Percentiles rank a stretch among this genome's conserved stretches.
Conservation (phyloP, 2,888 invertebrate species). For the Rhingia rostrata region DNA sequence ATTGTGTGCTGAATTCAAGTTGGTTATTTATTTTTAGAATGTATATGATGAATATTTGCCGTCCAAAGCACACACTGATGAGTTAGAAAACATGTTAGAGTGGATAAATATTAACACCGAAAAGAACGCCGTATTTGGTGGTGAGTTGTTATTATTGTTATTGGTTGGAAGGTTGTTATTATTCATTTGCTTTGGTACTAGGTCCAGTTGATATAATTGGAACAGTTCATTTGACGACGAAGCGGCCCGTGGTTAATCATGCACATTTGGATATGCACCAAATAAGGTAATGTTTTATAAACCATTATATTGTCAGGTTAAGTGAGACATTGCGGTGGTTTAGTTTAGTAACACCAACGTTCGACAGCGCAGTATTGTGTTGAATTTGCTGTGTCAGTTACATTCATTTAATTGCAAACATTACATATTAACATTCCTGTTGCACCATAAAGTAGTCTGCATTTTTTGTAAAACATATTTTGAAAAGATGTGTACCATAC, state of each 20-base stretch:
- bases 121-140: conserved; percentile 89
- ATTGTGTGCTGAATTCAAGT: conserved; percentile 29
- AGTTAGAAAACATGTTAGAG: conserved; percentile 89
- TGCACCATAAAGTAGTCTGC: too few species aligned
- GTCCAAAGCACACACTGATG: conserved; percentile 89
- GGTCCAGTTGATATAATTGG: conserved; percentile 94
- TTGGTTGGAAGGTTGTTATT: background rate
- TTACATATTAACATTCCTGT: too few species aligned
- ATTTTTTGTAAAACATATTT: too few species aligned
- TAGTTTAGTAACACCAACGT: too few species aligned
- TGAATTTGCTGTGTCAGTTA: too few species aligned
- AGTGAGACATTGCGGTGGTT: background rate
- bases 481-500: too few species aligned
- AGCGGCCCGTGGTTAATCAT: conserved; percentile 91
- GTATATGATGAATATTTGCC: conserved; percentile 81
- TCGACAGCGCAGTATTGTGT: too few species aligned
- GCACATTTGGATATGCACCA: conserved; percentile 93
- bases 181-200: conserved; percentile 39
- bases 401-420: too few species aligned
- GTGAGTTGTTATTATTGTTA: conserved; percentile 53
- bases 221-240: conserved; percentile 89
- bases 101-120: conserved; percentile 89
- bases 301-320: conserved; percentile 36
- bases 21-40: conserved; percentile 77
- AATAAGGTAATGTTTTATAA: conserved; percentile 85